phyloP scores from a whole-genome alignment of 2,888 invertebrate species.

The Melinopterus prodromus region DNA sequence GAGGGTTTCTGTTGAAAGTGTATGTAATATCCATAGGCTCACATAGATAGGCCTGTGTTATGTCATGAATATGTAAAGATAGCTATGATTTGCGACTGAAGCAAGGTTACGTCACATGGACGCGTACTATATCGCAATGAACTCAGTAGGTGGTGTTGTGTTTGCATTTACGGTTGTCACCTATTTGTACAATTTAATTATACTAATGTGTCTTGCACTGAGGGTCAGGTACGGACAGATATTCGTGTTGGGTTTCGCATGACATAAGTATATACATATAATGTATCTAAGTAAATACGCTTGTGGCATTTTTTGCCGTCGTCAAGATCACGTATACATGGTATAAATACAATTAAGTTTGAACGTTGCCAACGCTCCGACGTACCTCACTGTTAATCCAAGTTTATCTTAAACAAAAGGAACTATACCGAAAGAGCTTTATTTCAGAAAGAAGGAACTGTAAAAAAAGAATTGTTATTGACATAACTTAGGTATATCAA shows the following conservation, averaged over 20 bases:
- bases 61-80: neutral
- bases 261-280: neutral
- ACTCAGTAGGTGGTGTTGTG: neutral
- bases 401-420: no score
- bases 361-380: no score
- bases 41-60: neutral
- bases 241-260: neutral
- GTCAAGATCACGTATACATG: no score
- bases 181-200: constrained; percentile 4
- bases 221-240: neutral
- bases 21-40: neutral
- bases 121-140: neutral
- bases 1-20: neutral
- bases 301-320: no score
- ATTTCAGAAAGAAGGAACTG: no score
- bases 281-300: no score
- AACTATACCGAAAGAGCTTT: no score
- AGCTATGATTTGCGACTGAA: neutral
- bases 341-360: no score
- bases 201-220: neutral
- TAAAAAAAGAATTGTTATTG: no score
- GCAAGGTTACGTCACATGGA: neutral
- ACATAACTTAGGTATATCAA: no score
- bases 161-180: neutral
- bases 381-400: no score